Evolutionary conservation across 1,140 invertebrate species (phyloP).

Genomic region (Aphaenogaster ashmeadi): DNA sequence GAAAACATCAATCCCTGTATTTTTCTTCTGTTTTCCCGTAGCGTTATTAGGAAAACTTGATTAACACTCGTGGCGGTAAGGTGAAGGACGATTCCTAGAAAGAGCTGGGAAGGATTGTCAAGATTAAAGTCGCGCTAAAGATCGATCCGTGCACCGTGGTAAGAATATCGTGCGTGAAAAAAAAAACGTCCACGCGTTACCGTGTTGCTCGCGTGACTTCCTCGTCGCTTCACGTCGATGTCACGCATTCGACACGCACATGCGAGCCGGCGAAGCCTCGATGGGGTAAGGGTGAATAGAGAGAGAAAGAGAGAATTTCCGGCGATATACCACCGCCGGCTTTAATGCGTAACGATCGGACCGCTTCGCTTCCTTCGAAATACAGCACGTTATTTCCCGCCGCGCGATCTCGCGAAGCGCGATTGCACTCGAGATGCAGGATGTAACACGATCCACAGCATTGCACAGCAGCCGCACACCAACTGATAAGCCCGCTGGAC

Average conservation of each 20-base stretch:
- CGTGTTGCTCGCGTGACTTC: slow-evolving; percentile 17
- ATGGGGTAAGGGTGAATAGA: background rate
- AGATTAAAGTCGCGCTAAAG: slow-evolving; percentile 19
- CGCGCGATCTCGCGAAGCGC: background rate
- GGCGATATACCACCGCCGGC: background rate
- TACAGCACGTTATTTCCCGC: background rate
- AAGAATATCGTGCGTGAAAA: background rate
- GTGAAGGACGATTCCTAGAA: background rate
- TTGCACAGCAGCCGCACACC: slow-evolving; percentile 70
- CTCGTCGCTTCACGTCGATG: slow-evolving; percentile 5
- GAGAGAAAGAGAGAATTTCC: background rate
- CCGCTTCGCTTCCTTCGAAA: background rate
- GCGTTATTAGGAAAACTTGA: background rate
- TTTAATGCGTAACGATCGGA: background rate
- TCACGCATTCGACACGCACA: slow-evolving; percentile 3
- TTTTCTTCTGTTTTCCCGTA: background rate
- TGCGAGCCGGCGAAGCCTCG: slow-evolving; percentile 16
- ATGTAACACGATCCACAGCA: slow-evolving; percentile 70
- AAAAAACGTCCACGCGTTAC: background rate
- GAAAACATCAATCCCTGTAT: background rate
- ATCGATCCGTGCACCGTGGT: background rate
- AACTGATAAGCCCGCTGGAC: slow-evolving; percentile 76
- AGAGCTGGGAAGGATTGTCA: background rate
- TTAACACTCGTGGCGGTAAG: background rate
- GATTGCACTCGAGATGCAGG: slow-evolving; percentile 19